Evolutionary conservation across 2,797 vertebrate species (phyloP).

Genomic region (Poecile montanus): DNA sequence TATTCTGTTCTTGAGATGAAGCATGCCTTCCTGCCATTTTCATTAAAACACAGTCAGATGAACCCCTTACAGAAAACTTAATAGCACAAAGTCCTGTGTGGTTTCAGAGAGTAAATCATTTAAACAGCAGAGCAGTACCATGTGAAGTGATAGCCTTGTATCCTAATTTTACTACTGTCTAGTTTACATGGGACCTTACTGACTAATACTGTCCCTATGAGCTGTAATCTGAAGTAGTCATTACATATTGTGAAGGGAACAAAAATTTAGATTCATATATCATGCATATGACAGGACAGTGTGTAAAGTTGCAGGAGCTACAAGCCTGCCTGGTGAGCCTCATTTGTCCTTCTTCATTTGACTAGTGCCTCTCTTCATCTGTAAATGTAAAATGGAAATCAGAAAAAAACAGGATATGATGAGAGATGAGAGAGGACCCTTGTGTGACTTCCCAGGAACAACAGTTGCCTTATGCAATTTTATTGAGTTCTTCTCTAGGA

Average conservation of each 20-base stretch:
- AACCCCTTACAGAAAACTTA: neutral
- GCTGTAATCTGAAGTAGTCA: neutral
- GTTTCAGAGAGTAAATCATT: neutral
- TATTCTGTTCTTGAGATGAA: neutral
- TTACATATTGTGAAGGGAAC: neutral
- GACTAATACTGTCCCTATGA: neutral
- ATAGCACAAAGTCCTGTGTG: neutral
- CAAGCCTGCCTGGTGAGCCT: neutral
- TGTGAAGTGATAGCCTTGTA: neutral
- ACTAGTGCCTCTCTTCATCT: neutral
- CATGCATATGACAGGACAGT: neutral
- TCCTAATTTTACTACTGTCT: neutral
- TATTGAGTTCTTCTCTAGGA: neutral
- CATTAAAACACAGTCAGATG: neutral
- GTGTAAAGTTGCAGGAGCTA: neutral
- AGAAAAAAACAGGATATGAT: neutral
- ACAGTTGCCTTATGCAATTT: neutral
- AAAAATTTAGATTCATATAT: neutral
- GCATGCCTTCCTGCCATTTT: neutral
- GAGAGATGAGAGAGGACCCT: accelerated
- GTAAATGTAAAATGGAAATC: neutral
- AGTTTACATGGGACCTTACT: neutral
- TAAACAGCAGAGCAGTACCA: neutral
- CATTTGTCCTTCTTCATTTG: neutral
- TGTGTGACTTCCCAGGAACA: neutral